Conservation (phyloP, 92 coral and sea anemone species). For the Porites rus region DNA sequence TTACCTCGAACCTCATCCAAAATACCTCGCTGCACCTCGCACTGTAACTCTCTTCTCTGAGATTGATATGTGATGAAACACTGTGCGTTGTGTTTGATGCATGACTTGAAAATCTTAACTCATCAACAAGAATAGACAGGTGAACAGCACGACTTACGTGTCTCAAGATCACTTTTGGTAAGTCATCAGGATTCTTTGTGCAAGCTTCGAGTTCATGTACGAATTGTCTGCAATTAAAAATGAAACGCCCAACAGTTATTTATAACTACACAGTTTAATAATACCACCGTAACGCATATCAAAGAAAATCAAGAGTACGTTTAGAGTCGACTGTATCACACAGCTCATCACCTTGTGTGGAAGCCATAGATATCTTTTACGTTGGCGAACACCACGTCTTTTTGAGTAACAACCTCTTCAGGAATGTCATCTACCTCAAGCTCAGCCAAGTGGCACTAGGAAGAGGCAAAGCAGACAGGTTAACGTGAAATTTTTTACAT, state of each 20-base stretch:
- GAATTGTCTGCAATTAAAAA: conserved; percentile 58
- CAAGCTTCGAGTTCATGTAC: conserved; percentile 94
- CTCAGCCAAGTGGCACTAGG: conserved; percentile 90
- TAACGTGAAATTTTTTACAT: background rate
- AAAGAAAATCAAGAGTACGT: background rate
- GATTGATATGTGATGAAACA: no score
- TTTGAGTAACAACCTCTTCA: conserved; percentile 70
- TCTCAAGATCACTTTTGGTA: conserved; percentile 77
- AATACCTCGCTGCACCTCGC: no score
- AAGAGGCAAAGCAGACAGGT: background rate
- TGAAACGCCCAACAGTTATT: background rate
- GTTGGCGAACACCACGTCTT: conserved; percentile 85
- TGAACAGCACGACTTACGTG: conserved; percentile 72
- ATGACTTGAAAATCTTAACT: no score
- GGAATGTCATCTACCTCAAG: conserved; percentile 97
- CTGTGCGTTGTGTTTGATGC: no score
- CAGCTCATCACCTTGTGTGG: conserved; percentile 75
- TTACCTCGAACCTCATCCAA: no score
- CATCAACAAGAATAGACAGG: background rate
- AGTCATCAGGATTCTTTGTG: conserved; percentile 84
- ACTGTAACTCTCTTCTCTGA: no score
- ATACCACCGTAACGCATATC: background rate
- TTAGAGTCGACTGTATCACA: background rate
- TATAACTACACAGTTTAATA: no score
- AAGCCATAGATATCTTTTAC: conserved; percentile 89